Conservation (phyloP, 2,113 vertebrate genomes). For the Danionella cerebrum region DNA sequence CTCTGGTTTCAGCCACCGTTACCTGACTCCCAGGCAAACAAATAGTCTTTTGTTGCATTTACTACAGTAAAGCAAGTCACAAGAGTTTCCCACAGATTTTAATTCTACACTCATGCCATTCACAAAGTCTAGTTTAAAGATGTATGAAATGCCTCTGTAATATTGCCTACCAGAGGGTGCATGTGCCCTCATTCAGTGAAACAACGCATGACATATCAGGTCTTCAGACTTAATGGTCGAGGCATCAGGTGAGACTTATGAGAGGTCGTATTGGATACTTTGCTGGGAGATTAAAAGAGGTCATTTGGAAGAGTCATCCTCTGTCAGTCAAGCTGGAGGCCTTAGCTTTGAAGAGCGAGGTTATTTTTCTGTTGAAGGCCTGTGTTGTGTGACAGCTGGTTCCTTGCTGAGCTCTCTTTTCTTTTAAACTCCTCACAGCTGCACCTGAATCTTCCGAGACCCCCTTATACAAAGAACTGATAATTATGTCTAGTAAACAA, state of each 20-base stretch:
- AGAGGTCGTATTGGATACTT: constrained; percentile 43
- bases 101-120: no score
- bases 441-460: background rate
- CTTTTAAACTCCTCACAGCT: background rate
- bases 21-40: constrained; percentile 15
- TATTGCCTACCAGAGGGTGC: background rate
- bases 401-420: background rate
- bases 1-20: constrained; percentile 26
- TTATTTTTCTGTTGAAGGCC: constrained; percentile 15
- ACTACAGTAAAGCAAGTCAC: background rate
- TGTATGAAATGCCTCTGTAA: background rate
- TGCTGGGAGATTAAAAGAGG: constrained; percentile 49
- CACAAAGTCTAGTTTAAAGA: background rate
- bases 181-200: constrained; percentile 1
- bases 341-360: background rate
- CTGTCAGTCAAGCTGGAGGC: constrained; percentile 35
- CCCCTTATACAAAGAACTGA: background rate
- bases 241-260: constrained; percentile 16
- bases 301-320: constrained; percentile 54
- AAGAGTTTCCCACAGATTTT: no score
- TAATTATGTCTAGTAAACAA: constrained; percentile 4
- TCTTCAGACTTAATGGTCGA: constrained; percentile 13
- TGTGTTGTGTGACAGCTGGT: no score
- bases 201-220: constrained; percentile 34
- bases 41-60: constrained; percentile 21